Evolutionary conservation across 2,888 invertebrate species (phyloP).

Genomic region (Eupithecia exiguata): DNA sequence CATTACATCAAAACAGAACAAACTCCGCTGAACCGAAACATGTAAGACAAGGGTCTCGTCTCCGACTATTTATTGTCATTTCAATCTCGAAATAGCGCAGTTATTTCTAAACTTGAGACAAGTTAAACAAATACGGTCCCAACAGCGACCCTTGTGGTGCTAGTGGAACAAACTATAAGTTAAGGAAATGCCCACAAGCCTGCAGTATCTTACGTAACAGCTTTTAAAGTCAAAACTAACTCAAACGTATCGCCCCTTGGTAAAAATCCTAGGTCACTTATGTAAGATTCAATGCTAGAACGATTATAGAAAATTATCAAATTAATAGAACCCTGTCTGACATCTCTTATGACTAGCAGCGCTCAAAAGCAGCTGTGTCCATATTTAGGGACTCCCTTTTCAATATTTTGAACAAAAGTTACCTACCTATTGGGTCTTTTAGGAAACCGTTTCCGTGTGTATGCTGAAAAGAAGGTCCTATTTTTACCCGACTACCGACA

Average conservation of each 20-base stretch:
- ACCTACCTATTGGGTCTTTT: no score
- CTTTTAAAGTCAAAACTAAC: constrained; percentile 1
- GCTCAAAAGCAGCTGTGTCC: not conserved
- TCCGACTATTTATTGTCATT: constrained; percentile 23
- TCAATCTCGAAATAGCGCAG: constrained; percentile 28
- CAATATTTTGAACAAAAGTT: not conserved
- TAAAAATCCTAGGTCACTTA: not conserved
- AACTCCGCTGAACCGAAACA: not conserved
- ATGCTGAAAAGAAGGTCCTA: not conserved
- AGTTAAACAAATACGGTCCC: constrained; percentile 40
- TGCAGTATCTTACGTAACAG: not conserved
- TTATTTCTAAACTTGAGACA: constrained; percentile 37
- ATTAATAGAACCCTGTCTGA: not conserved
- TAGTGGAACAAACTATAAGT: not conserved
- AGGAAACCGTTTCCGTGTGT: not conserved
- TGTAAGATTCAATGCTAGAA: not conserved
- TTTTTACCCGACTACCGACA: no score
- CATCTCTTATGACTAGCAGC: not conserved
- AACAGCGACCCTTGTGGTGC: constrained; percentile 34
- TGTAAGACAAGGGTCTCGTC: constrained; percentile 13
- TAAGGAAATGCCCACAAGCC: not conserved
- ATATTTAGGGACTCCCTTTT: not conserved
- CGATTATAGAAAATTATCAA: not conserved
- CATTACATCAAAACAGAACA: not conserved
- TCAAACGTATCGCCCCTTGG: not conserved